phyloP scores from a whole-genome alignment of 2,888 invertebrate species.

The Micropterix aruncella region DNA sequence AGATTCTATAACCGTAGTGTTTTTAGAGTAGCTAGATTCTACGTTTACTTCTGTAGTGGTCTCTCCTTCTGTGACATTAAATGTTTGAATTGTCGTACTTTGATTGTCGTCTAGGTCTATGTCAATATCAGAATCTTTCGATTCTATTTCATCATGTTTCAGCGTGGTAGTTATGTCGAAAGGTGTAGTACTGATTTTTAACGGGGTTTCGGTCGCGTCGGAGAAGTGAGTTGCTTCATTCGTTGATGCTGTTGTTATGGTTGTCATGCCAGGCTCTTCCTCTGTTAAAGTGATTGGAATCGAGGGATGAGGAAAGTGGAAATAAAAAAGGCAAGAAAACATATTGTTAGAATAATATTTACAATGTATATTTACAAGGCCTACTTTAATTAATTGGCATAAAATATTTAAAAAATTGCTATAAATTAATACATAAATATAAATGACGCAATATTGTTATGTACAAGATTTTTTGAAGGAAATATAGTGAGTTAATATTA shows the following conservation, averaged over 20 bases:
- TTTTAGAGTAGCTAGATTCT: too few species aligned
- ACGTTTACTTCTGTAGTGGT: too few species aligned
- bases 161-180: not conserved
- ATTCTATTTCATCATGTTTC: not conserved
- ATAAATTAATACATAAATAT: too few species aligned
- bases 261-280: not conserved
- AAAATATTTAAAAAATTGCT: too few species aligned
- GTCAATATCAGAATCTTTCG: not conserved
- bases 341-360: not conserved
- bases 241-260: not conserved
- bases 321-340: not conserved
- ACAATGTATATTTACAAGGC: not conserved
- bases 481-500: too few species aligned
- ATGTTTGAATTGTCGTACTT: too few species aligned
- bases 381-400: too few species aligned
- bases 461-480: too few species aligned
- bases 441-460: too few species aligned
- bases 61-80: too few species aligned
- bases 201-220: not conserved
- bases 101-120: not conserved
- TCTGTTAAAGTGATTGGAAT: not conserved
- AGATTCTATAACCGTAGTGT: not conserved
- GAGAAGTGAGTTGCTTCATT: not conserved
- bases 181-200: not conserved
- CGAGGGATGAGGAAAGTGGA: not conserved